These are phyloP conservation scores for Phylloscopus collybita DNA, from an alignment of 2,797 vertebrate species.

Conservation along the genomic window DNA sequence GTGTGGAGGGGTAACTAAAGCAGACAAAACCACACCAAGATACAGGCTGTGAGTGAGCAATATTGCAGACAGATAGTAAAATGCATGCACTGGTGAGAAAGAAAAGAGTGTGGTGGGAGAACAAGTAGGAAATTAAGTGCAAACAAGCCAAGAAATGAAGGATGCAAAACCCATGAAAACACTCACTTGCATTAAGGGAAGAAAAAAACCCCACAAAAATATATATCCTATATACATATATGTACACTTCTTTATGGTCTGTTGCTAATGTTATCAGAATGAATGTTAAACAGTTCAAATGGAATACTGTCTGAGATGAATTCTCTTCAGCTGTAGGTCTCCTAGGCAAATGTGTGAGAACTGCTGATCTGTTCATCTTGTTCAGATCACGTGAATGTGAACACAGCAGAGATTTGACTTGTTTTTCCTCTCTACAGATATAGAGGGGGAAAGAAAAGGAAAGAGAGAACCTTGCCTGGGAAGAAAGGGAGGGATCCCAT, in stretches of 20 bases:
- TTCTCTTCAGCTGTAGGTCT: neutral
- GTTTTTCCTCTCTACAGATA: conserved; percentile 34
- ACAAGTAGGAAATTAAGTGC: neutral
- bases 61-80: neutral
- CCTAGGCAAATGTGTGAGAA: conserved; percentile 55
- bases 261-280: neutral
- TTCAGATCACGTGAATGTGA: conserved; percentile 47
- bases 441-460: neutral
- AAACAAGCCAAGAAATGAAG: neutral
- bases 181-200: neutral
- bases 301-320: neutral
- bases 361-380: conserved; percentile 36
- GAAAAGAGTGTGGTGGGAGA: neutral
- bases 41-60: neutral
- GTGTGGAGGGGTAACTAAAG: neutral
- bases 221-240: neutral
- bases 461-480: conserved; percentile 25
- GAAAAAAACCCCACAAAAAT: neutral
- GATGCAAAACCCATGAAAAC: neutral
- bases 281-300: conserved; percentile 24
- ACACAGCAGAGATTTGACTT: conserved; percentile 19
- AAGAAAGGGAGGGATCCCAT: conserved; percentile 55
- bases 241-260: neutral
- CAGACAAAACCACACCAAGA: neutral
- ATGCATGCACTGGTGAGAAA: neutral